Evolutionary conservation across 2,797 vertebrate genomes (phyloP).

Genomic region (Tokudaia muenninki): DNA sequence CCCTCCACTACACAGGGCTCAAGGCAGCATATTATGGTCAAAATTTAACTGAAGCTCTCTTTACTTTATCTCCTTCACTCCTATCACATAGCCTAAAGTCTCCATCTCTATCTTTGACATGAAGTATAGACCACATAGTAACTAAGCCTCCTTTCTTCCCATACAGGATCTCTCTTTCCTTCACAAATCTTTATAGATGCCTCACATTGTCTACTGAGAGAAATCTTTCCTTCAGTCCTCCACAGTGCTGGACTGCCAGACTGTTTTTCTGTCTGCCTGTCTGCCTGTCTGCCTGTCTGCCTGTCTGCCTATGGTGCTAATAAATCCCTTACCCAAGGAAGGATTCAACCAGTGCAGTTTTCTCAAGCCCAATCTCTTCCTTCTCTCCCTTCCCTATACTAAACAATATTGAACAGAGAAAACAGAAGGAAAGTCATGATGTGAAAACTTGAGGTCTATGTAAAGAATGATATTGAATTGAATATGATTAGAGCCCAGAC

Average conservation of each 20-base stretch:
- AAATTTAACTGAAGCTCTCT: neutral
- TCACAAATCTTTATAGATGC: neutral
- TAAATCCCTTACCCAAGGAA: neutral
- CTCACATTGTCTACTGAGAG: neutral
- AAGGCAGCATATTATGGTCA: neutral
- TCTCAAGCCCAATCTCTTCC: neutral
- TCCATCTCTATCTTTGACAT: neutral
- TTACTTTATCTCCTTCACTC: neutral
- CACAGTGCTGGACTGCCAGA: neutral
- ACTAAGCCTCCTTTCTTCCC: neutral
- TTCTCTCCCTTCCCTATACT: neutral
- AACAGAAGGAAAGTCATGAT: neutral
- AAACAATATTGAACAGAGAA: neutral
- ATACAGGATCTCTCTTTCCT: neutral
- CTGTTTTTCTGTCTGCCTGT: neutral
- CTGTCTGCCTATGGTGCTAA: neutral
- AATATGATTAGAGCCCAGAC: neutral
- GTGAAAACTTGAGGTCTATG: neutral
- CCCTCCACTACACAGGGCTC: neutral
- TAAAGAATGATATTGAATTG: slow-evolving; percentile 4
- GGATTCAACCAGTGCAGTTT: neutral
- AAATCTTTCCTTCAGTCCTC: too few species aligned
- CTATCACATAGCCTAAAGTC: neutral
- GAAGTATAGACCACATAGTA: neutral
- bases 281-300: neutral